These are phyloP conservation scores for Diloba caeruleocephala DNA, from an alignment of 2,888 invertebrate species.

Conservation along the genomic window DNA sequence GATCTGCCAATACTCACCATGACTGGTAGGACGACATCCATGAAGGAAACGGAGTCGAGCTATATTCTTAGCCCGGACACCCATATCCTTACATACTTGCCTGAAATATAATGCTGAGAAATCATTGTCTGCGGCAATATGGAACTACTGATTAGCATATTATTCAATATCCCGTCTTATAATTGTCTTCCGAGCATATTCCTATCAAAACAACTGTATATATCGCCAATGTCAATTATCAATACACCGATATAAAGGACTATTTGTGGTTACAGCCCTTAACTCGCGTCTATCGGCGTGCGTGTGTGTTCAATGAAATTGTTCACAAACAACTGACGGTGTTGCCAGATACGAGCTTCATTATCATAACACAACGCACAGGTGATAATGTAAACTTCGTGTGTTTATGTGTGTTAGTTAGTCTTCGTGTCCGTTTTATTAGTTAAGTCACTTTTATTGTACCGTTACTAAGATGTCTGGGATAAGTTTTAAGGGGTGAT, in stretches of 20 bases:
- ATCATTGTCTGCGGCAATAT: neutral
- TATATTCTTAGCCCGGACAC: too few relatives aligned
- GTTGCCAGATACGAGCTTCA: conserved; percentile 48
- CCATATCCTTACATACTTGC: too few relatives aligned
- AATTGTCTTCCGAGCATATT: neutral
- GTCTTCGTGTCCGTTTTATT: too few relatives aligned
- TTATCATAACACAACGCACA: conserved; percentile 53
- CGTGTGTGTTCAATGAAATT: conserved; percentile 54
- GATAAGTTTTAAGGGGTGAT: too few relatives aligned
- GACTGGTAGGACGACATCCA: too few relatives aligned
- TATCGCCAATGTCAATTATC: conserved; percentile 19
- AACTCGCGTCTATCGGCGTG: conserved; percentile 16
- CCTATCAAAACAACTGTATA: neutral
- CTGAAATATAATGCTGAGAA: too few relatives aligned
- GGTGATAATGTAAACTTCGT: conserved; percentile 32
- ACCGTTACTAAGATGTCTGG: too few relatives aligned
- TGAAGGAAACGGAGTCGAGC: too few relatives aligned
- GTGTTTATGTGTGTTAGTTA: neutral
- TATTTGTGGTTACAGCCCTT: conserved; percentile 20
- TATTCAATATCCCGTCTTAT: neutral
- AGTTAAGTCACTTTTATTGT: too few relatives aligned
- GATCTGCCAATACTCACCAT: too few relatives aligned
- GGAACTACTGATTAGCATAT: neutral
- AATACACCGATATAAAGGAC: conserved; percentile 17
- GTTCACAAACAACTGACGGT: conserved; percentile 53